Evolutionary conservation across 2,888 invertebrate genomes (phyloP).

Genomic region (Melanotus villosus): DNA sequence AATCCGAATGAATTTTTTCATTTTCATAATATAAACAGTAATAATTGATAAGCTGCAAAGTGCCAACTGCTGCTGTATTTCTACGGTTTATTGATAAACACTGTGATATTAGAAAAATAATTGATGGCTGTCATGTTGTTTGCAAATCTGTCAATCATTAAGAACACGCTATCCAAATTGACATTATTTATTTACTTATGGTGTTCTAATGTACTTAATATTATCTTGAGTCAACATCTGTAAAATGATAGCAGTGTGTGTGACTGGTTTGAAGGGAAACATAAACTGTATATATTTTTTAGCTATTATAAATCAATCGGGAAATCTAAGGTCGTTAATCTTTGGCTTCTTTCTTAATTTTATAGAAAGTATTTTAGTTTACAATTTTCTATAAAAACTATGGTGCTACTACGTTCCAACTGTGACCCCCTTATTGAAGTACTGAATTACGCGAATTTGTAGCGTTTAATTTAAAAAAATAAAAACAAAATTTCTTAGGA

Average conservation of each 20-base stretch:
- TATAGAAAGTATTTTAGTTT: too few species aligned
- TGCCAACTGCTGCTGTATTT: neutral
- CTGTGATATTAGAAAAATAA: neutral
- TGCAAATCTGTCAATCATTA: slow-evolving; percentile 16
- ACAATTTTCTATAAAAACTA: too few species aligned
- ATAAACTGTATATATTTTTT: neutral
- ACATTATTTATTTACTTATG: slow-evolving; percentile 18
- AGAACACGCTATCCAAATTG: slow-evolving; percentile 4
- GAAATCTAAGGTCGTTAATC: neutral
- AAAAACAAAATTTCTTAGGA: too few species aligned
- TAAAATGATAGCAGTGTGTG: slow-evolving; percentile 13
- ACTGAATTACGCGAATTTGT: too few species aligned
- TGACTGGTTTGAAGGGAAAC: neutral
- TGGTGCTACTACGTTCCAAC: too few species aligned
- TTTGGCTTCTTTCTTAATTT: neutral
- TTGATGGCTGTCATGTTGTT: slow-evolving; percentile 11
- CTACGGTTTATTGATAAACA: neutral
- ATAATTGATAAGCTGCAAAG: neutral
- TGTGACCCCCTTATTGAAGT: too few species aligned
- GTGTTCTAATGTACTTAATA: neutral
- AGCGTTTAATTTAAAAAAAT: too few species aligned
- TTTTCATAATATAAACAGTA: too few species aligned
- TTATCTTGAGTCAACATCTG: slow-evolving; percentile 15
- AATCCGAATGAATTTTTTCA: too few species aligned
- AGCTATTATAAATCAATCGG: slow-evolving; percentile 18